Percentiles rank a stretch among this genome's conserved stretches.
Conservation (phyloP, 2,888 invertebrate genomes). For the Rhopalosiphum nymphaeae region DNA sequence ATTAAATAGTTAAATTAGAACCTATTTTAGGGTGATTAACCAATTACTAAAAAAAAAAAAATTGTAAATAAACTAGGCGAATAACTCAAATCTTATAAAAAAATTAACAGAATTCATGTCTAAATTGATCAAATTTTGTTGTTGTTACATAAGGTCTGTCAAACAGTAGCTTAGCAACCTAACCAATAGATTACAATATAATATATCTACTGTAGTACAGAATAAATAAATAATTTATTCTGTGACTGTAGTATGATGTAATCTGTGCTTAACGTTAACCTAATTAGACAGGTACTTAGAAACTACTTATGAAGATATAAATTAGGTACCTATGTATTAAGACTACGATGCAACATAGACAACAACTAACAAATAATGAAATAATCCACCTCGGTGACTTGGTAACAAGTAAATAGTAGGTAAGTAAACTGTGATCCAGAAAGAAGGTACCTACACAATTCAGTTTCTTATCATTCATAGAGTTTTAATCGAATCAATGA, state of each 20-base stretch:
- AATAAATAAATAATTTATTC: too few relatives aligned
- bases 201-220: neutral
- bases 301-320: neutral
- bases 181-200: neutral
- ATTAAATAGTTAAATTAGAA: neutral
- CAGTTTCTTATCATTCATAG: too few relatives aligned
- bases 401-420: neutral
- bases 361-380: neutral
- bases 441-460: neutral
- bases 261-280: too few relatives aligned
- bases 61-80: neutral
- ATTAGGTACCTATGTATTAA: neutral
- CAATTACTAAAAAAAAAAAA: neutral
- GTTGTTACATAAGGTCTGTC: neutral
- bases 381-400: neutral
- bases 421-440: neutral
- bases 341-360: neutral
- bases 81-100: neutral
- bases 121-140: neutral
- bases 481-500: neutral
- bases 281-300: neutral
- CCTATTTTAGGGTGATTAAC: neutral
- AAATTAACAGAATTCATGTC: neutral
- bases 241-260: neutral
- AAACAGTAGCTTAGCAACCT: neutral